Conservation (phyloP, 2,888 invertebrate species). For the Ophion slaviceki region DNA sequence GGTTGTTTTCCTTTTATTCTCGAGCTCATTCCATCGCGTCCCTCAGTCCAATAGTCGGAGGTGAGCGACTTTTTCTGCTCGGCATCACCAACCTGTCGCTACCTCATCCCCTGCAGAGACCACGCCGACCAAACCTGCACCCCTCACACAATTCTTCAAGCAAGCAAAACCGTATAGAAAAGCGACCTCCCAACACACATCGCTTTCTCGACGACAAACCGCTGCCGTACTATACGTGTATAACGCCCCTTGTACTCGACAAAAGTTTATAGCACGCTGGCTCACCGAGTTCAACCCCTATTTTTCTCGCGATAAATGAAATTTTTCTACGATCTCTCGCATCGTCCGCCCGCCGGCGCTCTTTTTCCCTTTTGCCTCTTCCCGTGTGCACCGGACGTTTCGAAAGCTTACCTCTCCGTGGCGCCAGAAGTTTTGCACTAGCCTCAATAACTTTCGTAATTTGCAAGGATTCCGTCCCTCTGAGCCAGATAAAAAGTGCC, state of each 20-base stretch:
- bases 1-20: slow-evolving; percentile 44
- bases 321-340: slow-evolving; percentile 74
- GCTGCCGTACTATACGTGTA: slow-evolving; percentile 20
- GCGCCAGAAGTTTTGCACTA: slow-evolving; percentile 9
- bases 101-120: slow-evolving; percentile 49
- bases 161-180: slow-evolving; percentile 43
- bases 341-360: slow-evolving; percentile 19
- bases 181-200: slow-evolving; percentile 41
- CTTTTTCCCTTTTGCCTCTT: background rate
- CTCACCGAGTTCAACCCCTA: slow-evolving; percentile 75
- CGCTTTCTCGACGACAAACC: slow-evolving; percentile 49
- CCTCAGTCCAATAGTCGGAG: slow-evolving; percentile 45
- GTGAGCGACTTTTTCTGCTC: slow-evolving; percentile 51
- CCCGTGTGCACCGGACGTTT: slow-evolving; percentile 47
- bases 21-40: slow-evolving; percentile 40
- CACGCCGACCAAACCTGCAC: slow-evolving; percentile 56
- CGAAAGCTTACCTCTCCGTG: slow-evolving; percentile 36
- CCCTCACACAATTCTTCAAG: slow-evolving; percentile 57
- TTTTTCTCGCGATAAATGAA: slow-evolving; percentile 81
- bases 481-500: background rate
- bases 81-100: slow-evolving; percentile 33
- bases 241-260: slow-evolving; percentile 35
- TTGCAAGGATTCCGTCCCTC: slow-evolving; percentile 13
- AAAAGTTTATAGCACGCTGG: slow-evolving; percentile 72
- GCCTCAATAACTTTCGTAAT: slow-evolving; percentile 33